Evolutionary conservation across 1,140 invertebrate species (phyloP).

Genomic region (Trissolcus basalis): DNA sequence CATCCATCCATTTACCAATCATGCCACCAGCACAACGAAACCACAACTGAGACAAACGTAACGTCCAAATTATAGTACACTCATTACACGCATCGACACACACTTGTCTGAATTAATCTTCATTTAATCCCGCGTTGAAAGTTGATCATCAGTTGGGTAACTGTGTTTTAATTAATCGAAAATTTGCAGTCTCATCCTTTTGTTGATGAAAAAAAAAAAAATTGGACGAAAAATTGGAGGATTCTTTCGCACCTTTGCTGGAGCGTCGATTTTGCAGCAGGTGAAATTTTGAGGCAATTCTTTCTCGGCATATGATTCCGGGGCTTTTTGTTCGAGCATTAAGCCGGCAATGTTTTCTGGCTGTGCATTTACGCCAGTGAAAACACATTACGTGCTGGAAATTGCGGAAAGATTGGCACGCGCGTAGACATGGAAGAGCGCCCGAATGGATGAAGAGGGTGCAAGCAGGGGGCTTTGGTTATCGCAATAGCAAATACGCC

Average conservation of each 20-base stretch:
- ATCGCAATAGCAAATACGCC: slow-evolving; percentile 42
- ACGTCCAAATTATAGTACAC: too few relatives aligned
- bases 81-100: too few relatives aligned
- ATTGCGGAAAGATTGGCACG: slow-evolving; percentile 57
- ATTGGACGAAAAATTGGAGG: too few relatives aligned
- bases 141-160: too few relatives aligned
- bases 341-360: slow-evolving; percentile 27
- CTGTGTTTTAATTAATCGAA: too few relatives aligned
- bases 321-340: slow-evolving; percentile 42
- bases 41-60: background rate
- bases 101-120: too few relatives aligned
- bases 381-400: slow-evolving; percentile 49
- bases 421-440: slow-evolving; percentile 32
- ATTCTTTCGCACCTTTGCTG: too few relatives aligned
- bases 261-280: too few relatives aligned
- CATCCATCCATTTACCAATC: slow-evolving; percentile 68
- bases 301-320: slow-evolving; percentile 40
- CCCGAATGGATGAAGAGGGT: slow-evolving; percentile 35
- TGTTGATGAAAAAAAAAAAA: too few relatives aligned
- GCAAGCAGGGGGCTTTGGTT: slow-evolving; percentile 19
- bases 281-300: slow-evolving; percentile 26
- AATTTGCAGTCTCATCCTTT: too few relatives aligned
- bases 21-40: slow-evolving; percentile 24
- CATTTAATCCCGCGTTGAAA: too few relatives aligned
- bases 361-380: slow-evolving; percentile 29